Conservation (phyloP, 2,113 vertebrate genomes). For the Bubalus kerabau region DNA sequence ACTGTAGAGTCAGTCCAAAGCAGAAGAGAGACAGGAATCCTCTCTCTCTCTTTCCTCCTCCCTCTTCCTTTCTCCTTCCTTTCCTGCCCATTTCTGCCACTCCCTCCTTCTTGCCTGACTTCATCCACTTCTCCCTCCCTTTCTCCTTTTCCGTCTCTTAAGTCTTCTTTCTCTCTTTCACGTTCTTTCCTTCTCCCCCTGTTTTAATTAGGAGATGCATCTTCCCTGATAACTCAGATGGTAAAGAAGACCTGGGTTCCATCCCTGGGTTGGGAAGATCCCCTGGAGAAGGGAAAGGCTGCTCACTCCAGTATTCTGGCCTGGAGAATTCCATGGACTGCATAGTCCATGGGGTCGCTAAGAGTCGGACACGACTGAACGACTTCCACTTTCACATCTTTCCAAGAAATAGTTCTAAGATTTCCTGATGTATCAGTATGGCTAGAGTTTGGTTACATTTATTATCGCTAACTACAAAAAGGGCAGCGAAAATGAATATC, state of each 20-base stretch:
- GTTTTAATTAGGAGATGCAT: not conserved
- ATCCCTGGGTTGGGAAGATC: not conserved
- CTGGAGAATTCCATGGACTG: not conserved
- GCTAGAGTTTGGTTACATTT: not conserved
- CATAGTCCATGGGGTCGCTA: not conserved
- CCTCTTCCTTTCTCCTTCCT: too few species aligned
- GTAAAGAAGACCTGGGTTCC: not conserved
- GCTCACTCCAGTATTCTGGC: not conserved
- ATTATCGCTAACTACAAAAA: not conserved
- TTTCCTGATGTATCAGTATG: not conserved
- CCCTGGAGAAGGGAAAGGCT: not conserved
- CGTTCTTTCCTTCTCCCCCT: not conserved
- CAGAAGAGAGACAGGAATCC: not conserved
- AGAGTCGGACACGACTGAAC: rapidly evolving
- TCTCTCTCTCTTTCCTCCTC: not conserved
- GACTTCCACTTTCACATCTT: not conserved
- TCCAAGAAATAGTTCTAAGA: not conserved
- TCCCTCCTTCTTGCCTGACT: not conserved
- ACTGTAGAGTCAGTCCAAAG: not conserved
- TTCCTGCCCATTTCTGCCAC: not conserved
- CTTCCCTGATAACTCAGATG: not conserved
- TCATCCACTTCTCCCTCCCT: not conserved
- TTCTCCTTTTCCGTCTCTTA: not conserved
- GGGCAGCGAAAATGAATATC: not conserved
- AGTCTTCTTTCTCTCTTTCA: not conserved